A percentile compares a stretch with the other conserved stretches of the same genome.
Conservation (phyloP, 1,140 invertebrate species). For the Vanessa atalanta region DNA sequence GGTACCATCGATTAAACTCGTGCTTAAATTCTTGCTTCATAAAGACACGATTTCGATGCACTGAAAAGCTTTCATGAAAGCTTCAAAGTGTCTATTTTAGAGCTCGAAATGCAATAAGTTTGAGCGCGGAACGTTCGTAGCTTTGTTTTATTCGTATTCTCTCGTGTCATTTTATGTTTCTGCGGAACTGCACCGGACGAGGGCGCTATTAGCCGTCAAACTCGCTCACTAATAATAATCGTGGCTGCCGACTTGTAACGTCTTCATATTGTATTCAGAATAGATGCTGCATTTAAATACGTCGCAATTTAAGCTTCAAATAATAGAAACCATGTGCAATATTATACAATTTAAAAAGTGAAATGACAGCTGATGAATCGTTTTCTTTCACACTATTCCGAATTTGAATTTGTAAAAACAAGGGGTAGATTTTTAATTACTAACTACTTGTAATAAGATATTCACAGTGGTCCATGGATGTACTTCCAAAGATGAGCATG, state of each 20-base stretch:
- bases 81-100: constrained; percentile 18
- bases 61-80: neutral
- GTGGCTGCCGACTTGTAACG: neutral
- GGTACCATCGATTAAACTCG: neutral
- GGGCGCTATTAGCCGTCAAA: neutral
- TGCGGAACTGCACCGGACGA: neutral
- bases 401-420: too few relatives aligned
- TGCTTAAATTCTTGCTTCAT: neutral
- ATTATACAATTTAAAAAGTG: too few relatives aligned
- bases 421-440: too few relatives aligned
- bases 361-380: too few relatives aligned
- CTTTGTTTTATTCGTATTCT: constrained; percentile 9
- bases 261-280: neutral
- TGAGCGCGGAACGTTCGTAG: constrained; percentile 10
- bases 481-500: too few relatives aligned
- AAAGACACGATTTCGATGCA: neutral
- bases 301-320: neutral
- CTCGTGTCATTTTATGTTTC: constrained; percentile 19
- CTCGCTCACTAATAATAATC: neutral
- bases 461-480: too few relatives aligned
- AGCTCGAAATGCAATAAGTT: constrained; percentile 17
- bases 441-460: too few relatives aligned
- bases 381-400: too few relatives aligned
- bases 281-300: neutral
- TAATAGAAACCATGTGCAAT: neutral